phyloP scores from a whole-genome alignment of 30 jellyfish, hydroid and myxozoan genomes.

The Cassiopea xamachana region DNA sequence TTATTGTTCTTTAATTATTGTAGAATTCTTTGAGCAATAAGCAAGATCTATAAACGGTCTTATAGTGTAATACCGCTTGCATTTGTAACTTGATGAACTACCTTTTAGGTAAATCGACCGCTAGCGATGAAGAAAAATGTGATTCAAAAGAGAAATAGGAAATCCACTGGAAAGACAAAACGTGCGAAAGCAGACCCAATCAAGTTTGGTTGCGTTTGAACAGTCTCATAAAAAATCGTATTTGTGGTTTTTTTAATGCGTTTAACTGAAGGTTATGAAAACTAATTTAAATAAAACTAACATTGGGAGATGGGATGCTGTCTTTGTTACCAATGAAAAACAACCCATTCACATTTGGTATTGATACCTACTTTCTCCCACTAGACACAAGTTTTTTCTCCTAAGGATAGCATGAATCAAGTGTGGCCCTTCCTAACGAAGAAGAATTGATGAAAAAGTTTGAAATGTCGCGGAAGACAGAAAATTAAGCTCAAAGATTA shows the following conservation, averaged over 20 bases:
- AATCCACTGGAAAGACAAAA: slow-evolving; percentile 67
- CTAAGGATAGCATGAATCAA: too few relatives aligned
- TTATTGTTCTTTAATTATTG: too few relatives aligned
- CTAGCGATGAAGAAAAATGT: slow-evolving; percentile 82
- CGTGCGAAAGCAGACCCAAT: slow-evolving; percentile 66
- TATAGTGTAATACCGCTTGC: not conserved
- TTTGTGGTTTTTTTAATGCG: not conserved
- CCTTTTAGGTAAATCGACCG: slow-evolving; percentile 71
- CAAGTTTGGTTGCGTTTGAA: slow-evolving; percentile 65
- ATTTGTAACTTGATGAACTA: not conserved
- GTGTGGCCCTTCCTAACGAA: not conserved
- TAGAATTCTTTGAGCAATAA: too few relatives aligned
- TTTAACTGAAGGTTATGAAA: not conserved
- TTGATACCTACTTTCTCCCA: too few relatives aligned
- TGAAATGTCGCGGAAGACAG: not conserved
- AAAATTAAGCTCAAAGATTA: not conserved
- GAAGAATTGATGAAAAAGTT: not conserved
- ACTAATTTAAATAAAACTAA: not conserved
- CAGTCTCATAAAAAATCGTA: not conserved
- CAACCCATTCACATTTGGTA: too few relatives aligned
- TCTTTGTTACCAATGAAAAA: not conserved
- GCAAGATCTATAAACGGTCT: not conserved
- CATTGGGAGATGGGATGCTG: not conserved
- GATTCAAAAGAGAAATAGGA: slow-evolving; percentile 76
- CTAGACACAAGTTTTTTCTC: too few relatives aligned